phyloP scores from a whole-genome alignment of 2,888 invertebrate species.

The Melanchra persicariae region DNA sequence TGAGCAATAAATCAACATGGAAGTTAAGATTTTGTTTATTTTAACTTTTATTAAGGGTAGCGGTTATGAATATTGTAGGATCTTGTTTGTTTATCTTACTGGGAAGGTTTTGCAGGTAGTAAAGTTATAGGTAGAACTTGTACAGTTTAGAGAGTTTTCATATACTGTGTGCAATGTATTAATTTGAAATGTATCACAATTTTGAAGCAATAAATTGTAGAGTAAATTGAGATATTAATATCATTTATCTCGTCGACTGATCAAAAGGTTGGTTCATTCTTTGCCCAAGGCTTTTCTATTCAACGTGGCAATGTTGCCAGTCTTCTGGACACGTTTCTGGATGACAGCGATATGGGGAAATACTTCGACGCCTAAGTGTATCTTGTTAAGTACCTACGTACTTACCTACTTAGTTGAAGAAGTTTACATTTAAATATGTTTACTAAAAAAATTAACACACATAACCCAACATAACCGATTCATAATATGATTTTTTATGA shows the following conservation, averaged over 20 bases:
- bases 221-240: background rate
- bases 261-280: no score
- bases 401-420: no score
- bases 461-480: background rate
- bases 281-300: no score
- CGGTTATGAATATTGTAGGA: slow-evolving; percentile 53
- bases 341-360: no score
- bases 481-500: slow-evolving; percentile 17
- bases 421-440: background rate
- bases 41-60: slow-evolving; percentile 54
- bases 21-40: slow-evolving; percentile 63
- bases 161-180: no score
- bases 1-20: slow-evolving; percentile 68
- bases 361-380: no score
- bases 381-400: no score
- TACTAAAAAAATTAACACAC: slow-evolving; percentile 1
- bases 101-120: background rate
- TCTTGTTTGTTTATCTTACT: slow-evolving; percentile 16
- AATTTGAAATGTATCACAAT: no score
- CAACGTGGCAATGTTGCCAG: no score
- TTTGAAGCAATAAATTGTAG: no score
- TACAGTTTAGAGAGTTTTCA: background rate
- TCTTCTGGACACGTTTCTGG: no score
- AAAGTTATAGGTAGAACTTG: background rate
- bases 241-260: no score